Percentiles rank a stretch among this genome's conserved stretches.
These are phyloP conservation scores for Stenopsyche tienmushanensis DNA, from an alignment of 1,140 invertebrate genomes.

Conservation along the genomic window DNA sequence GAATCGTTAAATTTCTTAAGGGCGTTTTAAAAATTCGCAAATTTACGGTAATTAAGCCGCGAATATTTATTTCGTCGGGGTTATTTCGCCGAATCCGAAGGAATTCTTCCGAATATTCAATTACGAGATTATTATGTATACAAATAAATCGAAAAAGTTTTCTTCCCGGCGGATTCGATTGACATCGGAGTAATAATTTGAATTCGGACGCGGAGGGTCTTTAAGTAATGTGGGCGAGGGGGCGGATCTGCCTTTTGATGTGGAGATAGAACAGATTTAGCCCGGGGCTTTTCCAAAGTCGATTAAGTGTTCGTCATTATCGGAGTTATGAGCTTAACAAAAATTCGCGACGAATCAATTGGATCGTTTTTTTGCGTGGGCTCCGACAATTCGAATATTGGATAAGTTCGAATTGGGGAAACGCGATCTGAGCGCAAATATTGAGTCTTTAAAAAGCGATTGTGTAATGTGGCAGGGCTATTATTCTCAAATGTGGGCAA, in stretches of 20 bases:
- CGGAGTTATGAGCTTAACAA: not conserved
- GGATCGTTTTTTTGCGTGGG: not conserved
- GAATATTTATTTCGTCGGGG: too few species aligned
- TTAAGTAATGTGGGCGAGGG: not conserved
- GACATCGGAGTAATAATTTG: conserved; percentile 27
- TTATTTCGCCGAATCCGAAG: too few species aligned
- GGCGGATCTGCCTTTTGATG: conserved; percentile 32
- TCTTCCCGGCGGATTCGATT: conserved; percentile 15
- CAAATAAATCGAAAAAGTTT: conserved; percentile 26
- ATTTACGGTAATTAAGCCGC: too few species aligned
- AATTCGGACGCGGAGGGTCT: not conserved
- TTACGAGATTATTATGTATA: conserved; percentile 24
- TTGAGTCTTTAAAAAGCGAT: too few species aligned
- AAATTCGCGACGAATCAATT: not conserved
- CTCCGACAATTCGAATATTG: too few species aligned
- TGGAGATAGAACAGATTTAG: conserved; percentile 36
- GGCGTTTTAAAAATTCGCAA: too few species aligned
- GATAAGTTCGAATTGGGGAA: too few species aligned
- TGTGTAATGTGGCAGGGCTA: too few species aligned
- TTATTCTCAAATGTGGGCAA: too few species aligned
- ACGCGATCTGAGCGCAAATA: too few species aligned
- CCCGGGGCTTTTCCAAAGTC: conserved; percentile 32
- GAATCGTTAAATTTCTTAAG: too few species aligned
- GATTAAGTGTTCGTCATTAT: conserved; percentile 37
- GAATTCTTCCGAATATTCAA: too few species aligned